Evolutionary conservation across 2,888 invertebrate genomes (phyloP).

Genomic region (Phortica magna): DNA sequence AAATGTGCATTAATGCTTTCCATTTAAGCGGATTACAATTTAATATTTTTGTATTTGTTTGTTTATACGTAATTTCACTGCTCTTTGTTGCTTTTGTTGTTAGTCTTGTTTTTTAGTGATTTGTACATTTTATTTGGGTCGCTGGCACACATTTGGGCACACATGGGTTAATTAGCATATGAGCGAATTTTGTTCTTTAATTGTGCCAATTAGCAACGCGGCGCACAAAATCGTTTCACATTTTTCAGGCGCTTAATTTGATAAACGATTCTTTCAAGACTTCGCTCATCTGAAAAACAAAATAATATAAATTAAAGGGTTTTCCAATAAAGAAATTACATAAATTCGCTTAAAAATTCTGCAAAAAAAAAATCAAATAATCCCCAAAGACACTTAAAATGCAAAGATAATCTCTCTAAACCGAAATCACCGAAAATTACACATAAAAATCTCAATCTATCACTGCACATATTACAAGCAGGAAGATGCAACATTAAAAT

Average conservation of each 20-base stretch:
- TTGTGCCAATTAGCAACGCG: conserved; percentile 63
- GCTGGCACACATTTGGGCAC: conserved; percentile 33
- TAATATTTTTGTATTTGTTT: conserved; percentile 69
- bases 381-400: not conserved
- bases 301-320: too few relatives aligned
- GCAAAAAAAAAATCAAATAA: conserved; percentile 14
- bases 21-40: conserved; percentile 77
- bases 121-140: conserved; percentile 19
- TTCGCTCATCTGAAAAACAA: too few relatives aligned
- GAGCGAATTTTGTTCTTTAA: conserved; percentile 62
- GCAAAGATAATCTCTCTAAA: not conserved
- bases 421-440: conserved; percentile 22
- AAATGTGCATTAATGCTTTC: conserved; percentile 75
- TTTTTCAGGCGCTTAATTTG: not conserved
- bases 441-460: conserved; percentile 48
- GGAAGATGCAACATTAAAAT: conserved; percentile 38
- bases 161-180: conserved; percentile 65
- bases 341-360: not conserved
- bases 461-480: conserved; percentile 53
- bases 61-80: conserved; percentile 35
- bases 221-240: not conserved
- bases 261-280: too few relatives aligned
- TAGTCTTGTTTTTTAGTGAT: conserved; percentile 51
- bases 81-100: conserved; percentile 55
- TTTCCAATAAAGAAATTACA: not conserved